Evolutionary conservation across 2,888 invertebrate species (phyloP).

Genomic region (Caenorhabditis becei): DNA sequence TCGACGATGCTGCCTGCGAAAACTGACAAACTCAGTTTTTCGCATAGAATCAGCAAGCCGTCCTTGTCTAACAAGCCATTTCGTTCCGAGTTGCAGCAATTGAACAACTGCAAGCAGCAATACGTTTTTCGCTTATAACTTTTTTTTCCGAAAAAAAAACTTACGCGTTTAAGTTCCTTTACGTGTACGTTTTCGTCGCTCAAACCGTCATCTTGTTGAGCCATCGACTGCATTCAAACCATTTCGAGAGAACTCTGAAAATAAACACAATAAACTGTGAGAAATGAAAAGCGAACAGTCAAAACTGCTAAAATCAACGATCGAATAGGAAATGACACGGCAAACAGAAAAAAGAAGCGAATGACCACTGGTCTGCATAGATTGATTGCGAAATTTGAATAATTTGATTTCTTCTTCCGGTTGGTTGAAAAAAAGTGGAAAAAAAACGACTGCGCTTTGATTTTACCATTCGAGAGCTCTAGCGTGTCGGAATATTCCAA

Average conservation of each 20-base stretch:
- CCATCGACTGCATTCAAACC: constrained; percentile 64
- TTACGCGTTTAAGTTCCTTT: constrained; percentile 71
- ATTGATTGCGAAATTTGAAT: neutral
- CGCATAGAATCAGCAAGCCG: constrained; percentile 65
- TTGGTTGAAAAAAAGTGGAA: constrained; percentile 6
- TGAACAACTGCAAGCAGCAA: constrained; percentile 67
- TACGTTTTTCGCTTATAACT: neutral
- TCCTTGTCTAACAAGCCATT: constrained; percentile 65
- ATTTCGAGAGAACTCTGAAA: constrained; percentile 48
- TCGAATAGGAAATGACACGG: constrained; percentile 17
- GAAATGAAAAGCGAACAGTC: neutral
- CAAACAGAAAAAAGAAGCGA: constrained; percentile 2
- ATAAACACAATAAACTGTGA: constrained; percentile 1
- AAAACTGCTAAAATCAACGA: neutral
- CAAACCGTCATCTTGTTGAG: constrained; percentile 66
- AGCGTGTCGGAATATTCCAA: constrained; percentile 7
- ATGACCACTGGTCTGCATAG: neutral
- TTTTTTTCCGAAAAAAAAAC: constrained; percentile 26
- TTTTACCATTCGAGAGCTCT: constrained; percentile 22
- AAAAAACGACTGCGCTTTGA: constrained; percentile 12
- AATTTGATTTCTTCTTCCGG: neutral
- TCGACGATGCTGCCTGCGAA: constrained; percentile 67
- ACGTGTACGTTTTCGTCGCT: constrained; percentile 75
- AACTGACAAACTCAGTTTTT: constrained; percentile 68
- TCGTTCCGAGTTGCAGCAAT: constrained; percentile 67